phyloP scores from a whole-genome alignment of 2,888 invertebrate genomes.

The Thecocarcelia acutangulata region DNA sequence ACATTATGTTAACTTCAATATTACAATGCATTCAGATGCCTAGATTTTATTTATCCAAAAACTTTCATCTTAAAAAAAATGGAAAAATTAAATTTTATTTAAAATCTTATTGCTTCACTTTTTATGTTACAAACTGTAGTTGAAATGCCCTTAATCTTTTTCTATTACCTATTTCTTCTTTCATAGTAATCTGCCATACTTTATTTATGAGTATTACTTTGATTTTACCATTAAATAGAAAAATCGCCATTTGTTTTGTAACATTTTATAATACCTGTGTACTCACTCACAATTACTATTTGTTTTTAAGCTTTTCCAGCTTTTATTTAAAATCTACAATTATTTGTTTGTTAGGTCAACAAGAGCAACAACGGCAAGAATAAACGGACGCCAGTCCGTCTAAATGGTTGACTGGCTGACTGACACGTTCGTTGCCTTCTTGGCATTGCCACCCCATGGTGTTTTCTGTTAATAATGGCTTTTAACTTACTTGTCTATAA shows the following conservation, averaged over 20 bases:
- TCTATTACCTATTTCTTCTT: constrained; percentile 7
- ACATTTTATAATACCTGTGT: constrained; percentile 6
- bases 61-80: too few relatives aligned
- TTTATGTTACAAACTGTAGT: not conserved
- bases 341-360: constrained; percentile 61
- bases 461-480: constrained; percentile 59
- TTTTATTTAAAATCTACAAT: constrained; percentile 44
- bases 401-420: constrained; percentile 59
- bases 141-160: not conserved
- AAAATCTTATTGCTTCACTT: too few relatives aligned
- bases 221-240: constrained; percentile 23
- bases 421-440: constrained; percentile 41
- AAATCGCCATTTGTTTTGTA: constrained; percentile 23
- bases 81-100: too few relatives aligned
- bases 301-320: constrained; percentile 17
- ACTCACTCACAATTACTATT: not conserved
- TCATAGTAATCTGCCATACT: constrained; percentile 4
- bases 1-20: too few relatives aligned
- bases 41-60: too few relatives aligned
- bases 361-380: constrained; percentile 31
- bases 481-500: constrained; percentile 60
- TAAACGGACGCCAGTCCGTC: constrained; percentile 57
- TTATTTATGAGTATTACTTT: constrained; percentile 27
- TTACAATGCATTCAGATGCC: too few relatives aligned
- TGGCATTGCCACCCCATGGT: constrained; percentile 60